Percentiles rank a stretch among this genome's conserved stretches.
Evolutionary conservation across 1,140 invertebrate genomes (phyloP).

Genomic region (Chlorops oryzae): DNA sequence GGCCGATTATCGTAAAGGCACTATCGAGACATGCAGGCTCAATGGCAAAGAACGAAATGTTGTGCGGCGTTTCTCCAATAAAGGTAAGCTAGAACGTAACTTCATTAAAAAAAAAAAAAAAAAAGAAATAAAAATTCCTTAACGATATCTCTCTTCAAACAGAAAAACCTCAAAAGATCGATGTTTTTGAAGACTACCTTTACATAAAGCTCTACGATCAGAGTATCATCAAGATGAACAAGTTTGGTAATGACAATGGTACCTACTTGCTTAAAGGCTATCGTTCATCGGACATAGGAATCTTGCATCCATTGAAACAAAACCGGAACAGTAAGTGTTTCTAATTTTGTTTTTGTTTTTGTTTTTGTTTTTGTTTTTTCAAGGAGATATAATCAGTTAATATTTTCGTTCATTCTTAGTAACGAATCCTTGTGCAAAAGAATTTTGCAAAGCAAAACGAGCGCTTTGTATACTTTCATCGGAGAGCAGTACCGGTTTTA

Average conservation of each 20-base stretch:
- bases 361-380: not conserved
- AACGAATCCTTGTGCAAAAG: constrained; percentile 47
- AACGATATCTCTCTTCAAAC: constrained; percentile 26
- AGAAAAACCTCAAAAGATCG: constrained; percentile 61
- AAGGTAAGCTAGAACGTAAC: too few relatives aligned
- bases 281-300: constrained; percentile 59
- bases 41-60: constrained; percentile 61
- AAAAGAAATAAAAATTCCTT: too few relatives aligned
- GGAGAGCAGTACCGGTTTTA: constrained; percentile 37
- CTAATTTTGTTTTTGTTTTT: not conserved
- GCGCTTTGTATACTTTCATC: constrained; percentile 56
- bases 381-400: too few relatives aligned
- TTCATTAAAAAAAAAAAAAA: too few relatives aligned
- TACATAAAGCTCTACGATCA: constrained; percentile 63
- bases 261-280: constrained; percentile 54
- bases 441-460: constrained; percentile 52
- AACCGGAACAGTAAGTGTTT: constrained; percentile 49
- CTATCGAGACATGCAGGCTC: constrained; percentile 60
- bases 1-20: constrained; percentile 63
- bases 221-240: constrained; percentile 62
- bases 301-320: constrained; percentile 63
- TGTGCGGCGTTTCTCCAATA: constrained; percentile 52
- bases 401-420: constrained; percentile 22
- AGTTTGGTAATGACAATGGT: constrained; percentile 59
- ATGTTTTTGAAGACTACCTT: constrained; percentile 67